Conservation (phyloP, 2,888 invertebrate genomes). For the Chymomyza fuscimana region DNA sequence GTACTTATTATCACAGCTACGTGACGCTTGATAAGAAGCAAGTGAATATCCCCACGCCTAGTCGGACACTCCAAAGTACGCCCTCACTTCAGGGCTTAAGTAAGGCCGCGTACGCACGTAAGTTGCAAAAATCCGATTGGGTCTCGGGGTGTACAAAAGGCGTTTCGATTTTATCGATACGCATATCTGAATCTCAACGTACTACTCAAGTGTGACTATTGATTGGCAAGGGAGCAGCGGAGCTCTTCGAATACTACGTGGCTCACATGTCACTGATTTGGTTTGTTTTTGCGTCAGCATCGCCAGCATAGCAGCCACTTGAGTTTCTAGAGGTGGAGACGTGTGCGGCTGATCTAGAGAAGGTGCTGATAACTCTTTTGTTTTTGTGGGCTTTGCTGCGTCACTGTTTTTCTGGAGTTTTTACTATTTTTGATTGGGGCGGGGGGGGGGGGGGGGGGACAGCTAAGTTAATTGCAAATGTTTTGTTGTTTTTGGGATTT, state of each 20-base stretch:
- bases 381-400: neutral
- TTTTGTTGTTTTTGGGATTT: neutral
- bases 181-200: conserved; percentile 15
- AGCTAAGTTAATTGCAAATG: neutral
- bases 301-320: conserved; percentile 21
- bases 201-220: conserved; percentile 32
- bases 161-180: neutral
- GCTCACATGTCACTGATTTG: conserved; percentile 8
- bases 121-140: no score
- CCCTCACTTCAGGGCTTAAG: conserved; percentile 22
- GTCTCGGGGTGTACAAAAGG: neutral
- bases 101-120: conserved; percentile 4
- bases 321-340: neutral
- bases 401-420: neutral
- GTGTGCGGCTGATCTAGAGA: neutral
- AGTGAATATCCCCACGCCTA: neutral
- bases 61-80: neutral
- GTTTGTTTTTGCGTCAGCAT: conserved; percentile 48
- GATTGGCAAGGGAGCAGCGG: conserved; percentile 18
- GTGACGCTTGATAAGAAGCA: conserved; percentile 19
- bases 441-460: no score
- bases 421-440: neutral
- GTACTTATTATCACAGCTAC: conserved; percentile 17
- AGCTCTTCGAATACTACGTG: neutral
- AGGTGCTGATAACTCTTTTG: neutral